Base-by-base conservation (phyloP, 2,797 vertebrate genomes). In the Myiotriccus ornatus region DNA sequence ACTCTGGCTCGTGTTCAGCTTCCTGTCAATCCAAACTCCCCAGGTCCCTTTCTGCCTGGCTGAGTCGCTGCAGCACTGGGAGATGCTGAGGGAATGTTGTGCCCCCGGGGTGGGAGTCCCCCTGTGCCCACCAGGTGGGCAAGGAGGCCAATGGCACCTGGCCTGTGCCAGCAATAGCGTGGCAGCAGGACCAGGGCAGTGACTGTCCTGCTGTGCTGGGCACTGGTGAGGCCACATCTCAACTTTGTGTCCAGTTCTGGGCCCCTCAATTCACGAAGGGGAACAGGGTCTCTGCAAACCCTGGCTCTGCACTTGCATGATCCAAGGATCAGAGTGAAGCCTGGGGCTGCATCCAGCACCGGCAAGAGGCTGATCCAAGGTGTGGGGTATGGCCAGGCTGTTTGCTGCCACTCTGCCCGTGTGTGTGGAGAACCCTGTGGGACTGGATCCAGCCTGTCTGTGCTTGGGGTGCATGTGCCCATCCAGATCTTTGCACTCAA, bases 161-260 rank as follows among this genome's bases (percentile, higher is more conserved):
- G 16, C 13, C 20, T 17, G 10, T 14, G 18, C 21, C n/a, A 7
- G 52, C 50, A 20, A 0, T 1, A 24, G 20, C 3, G 16, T 30
- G 84, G 6, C 65, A 52, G 52, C 59, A 17, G 27, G 10, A 9
- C 1, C 32, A n/a, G 32, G 25, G 25, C 57, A 32, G 43, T 22
- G 70, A 2, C 2, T 49, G 43, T 43, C 2, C 34, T 5, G 7
- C n/a, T 53, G 73, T 28, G 22, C 19, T n/a, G 27, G 37, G n/a
- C 56, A 3, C 18, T 70, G 67, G 11, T 43, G 53, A 15, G 53
- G 18, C 44, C 63, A 7, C 30, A 21, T 6, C 50, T 27, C 28
- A 28, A 21, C 34, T 2, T 65, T 3, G 32, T 22, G 35, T 0
- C 5, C 41, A 6, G 56, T 1, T 63, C 35, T 43, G 57, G 10